Conservation (phyloP, 2,113 vertebrate genomes). For the Percina caprodes region DNA sequence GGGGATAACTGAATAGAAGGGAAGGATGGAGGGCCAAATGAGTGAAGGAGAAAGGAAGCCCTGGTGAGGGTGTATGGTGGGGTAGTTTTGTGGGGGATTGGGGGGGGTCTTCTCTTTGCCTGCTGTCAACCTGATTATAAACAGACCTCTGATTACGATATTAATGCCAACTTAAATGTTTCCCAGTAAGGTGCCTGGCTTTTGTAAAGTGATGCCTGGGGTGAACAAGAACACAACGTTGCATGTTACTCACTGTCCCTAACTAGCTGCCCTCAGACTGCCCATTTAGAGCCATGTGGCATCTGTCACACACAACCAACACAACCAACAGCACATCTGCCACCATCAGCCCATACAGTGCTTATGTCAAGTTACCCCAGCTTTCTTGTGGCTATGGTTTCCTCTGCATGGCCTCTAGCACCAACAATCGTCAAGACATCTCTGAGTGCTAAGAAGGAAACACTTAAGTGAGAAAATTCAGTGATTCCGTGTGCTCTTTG, state of each 20-base stretch:
- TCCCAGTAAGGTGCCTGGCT: slow-evolving; percentile 43
- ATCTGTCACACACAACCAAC: slow-evolving; percentile 27
- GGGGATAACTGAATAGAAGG: slow-evolving; percentile 10
- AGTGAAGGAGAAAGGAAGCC: slow-evolving; percentile 14
- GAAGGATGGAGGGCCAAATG: slow-evolving; percentile 22
- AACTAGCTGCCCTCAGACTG: slow-evolving; percentile 15
- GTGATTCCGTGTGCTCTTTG: not conserved
- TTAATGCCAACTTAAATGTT: slow-evolving; percentile 61
- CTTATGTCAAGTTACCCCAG: not conserved
- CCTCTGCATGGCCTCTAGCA: not conserved
- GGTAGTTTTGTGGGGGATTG: not conserved
- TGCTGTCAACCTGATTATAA: slow-evolving; percentile 51
- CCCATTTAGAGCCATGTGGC: slow-evolving; percentile 42
- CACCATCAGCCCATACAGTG: not conserved
- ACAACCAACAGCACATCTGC: not conserved
- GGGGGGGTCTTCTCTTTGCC: slow-evolving; percentile 5
- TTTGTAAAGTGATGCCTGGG: slow-evolving; percentile 31
- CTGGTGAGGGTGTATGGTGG: slow-evolving; percentile 6
- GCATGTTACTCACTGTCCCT: slow-evolving; percentile 27
- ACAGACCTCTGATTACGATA: slow-evolving; percentile 65
- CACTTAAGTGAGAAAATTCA: slow-evolving; percentile 11
- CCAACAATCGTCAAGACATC: not conserved
- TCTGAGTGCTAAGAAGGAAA: slow-evolving; percentile 8
- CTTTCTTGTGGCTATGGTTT: slow-evolving; percentile 1
- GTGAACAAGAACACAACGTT: slow-evolving; percentile 17